phyloP scores from a whole-genome alignment of 2,888 invertebrate genomes.

The Allolobophora icterica region DNA sequence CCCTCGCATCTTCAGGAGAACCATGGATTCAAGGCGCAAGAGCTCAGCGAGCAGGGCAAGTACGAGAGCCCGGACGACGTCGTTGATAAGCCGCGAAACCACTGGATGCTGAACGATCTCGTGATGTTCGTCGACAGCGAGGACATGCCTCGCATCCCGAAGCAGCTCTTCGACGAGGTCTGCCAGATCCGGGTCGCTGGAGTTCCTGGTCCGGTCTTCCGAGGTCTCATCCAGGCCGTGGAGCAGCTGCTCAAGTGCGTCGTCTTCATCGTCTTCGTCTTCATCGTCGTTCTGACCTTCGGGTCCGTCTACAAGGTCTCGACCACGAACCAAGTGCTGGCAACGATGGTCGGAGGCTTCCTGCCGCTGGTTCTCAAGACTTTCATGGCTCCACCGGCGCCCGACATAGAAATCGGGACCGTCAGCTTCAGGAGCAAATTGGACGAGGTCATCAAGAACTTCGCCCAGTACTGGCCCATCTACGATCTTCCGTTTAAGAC shows the following conservation, averaged over 20 bases:
- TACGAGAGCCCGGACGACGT: conserved; percentile 49
- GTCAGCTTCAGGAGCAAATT: conserved; percentile 63
- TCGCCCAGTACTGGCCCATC: conserved; percentile 62
- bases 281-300: conserved; percentile 63
- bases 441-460: conserved; percentile 62
- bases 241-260: conserved; percentile 62
- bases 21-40: conserved; percentile 49
- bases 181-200: conserved; percentile 61
- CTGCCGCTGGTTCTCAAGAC: conserved; percentile 51
- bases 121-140: conserved; percentile 60
- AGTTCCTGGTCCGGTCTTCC: conserved; percentile 62
- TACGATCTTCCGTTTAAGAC: conserved; percentile 54
- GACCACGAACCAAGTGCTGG: conserved; percentile 62
- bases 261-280: conserved; percentile 61
- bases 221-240: conserved; percentile 60
- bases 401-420: conserved; percentile 60
- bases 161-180: conserved; percentile 58
- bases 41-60: conserved; percentile 49
- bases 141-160: conserved; percentile 63
- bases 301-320: conserved; percentile 61
- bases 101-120: conserved; percentile 61
- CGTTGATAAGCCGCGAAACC: conserved; percentile 43
- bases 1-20: conserved; percentile 56
- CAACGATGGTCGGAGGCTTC: conserved; percentile 58
- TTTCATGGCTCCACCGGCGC: conserved; percentile 57